A percentile compares a stretch with the other conserved stretches of the same genome.
Evolutionary conservation across 2,797 vertebrate genomes (phyloP).

Genomic region (Dipus sagitta): DNA sequence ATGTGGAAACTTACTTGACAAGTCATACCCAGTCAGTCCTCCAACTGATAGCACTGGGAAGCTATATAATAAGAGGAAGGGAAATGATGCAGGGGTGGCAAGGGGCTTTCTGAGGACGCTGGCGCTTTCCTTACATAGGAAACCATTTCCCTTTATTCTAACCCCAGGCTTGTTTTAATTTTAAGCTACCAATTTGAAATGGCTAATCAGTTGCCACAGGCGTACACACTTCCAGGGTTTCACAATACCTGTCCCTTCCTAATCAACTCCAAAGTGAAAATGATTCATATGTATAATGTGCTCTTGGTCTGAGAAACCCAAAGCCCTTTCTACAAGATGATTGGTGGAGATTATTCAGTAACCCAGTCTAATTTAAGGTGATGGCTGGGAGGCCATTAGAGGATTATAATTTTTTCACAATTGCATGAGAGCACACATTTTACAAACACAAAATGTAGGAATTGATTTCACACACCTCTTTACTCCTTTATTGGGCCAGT

Average conservation of each 20-base stretch:
- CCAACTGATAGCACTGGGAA: neutral
- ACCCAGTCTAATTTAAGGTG: slow-evolving; percentile 43
- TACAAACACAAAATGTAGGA: neutral
- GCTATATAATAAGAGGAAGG: slow-evolving; percentile 60
- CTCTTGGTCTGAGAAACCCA: slow-evolving; percentile 35
- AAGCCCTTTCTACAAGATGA: neutral
- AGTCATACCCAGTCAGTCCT: neutral
- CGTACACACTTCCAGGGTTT: slow-evolving; percentile 20
- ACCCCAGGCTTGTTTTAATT: slow-evolving; percentile 69
- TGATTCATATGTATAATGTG: slow-evolving; percentile 39
- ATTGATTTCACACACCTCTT: slow-evolving; percentile 15
- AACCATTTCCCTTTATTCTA: slow-evolving; percentile 71
- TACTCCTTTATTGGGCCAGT: slow-evolving; percentile 17
- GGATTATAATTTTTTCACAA: neutral
- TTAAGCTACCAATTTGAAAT: slow-evolving; percentile 74
- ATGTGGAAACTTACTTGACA: slow-evolving; percentile 2
- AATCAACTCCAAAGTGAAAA: slow-evolving; percentile 54
- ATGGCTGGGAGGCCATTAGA: neutral
- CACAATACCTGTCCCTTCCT: slow-evolving; percentile 61
- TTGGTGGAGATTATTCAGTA: slow-evolving; percentile 1
- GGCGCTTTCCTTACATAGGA: slow-evolving; percentile 50
- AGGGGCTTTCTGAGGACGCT: slow-evolving; percentile 27
- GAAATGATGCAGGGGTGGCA: neutral
- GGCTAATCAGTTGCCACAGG: slow-evolving; percentile 59
- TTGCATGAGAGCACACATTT: neutral